phyloP scores from a whole-genome alignment of 35 echinoderm and acorn worm species.

The Acanthaster planci region DNA sequence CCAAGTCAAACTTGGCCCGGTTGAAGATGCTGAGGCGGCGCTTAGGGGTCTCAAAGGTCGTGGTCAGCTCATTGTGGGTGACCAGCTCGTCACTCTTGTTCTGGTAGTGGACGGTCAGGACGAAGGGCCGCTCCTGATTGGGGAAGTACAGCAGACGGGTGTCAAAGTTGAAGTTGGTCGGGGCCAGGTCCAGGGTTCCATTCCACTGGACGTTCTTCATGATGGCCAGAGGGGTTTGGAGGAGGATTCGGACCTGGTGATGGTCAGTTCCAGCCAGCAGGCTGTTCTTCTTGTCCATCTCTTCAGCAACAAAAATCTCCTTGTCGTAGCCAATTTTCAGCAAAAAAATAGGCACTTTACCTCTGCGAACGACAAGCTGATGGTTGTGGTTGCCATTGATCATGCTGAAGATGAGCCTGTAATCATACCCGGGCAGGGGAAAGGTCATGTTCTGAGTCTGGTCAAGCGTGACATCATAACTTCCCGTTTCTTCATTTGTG shows the following conservation, averaged over 20 bases:
- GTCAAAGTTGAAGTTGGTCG: neutral
- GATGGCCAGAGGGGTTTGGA: neutral
- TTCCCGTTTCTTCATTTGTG: neutral
- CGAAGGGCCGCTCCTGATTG: neutral
- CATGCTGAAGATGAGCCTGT: neutral
- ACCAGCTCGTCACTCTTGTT: neutral
- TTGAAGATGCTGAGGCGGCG: neutral
- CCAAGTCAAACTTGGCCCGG: neutral
- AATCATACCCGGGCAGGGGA: neutral
- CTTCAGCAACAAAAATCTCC: neutral
- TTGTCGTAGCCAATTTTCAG: neutral
- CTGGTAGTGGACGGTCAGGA: neutral
- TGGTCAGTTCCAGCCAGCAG: neutral
- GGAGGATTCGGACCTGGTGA: neutral
- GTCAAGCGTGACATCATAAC: neutral
- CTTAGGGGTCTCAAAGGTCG: neutral
- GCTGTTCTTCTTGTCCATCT: too few species aligned
- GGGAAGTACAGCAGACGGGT: conserved; percentile 24
- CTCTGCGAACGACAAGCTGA: neutral
- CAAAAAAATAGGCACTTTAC: neutral
- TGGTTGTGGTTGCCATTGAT: neutral
- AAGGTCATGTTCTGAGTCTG: neutral
- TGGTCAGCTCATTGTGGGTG: neutral
- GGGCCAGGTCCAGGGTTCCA: neutral
- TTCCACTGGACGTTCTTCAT: neutral